Evolutionary conservation across 2,888 invertebrate genomes (phyloP).

Genomic region (Pelosia muscerda): DNA sequence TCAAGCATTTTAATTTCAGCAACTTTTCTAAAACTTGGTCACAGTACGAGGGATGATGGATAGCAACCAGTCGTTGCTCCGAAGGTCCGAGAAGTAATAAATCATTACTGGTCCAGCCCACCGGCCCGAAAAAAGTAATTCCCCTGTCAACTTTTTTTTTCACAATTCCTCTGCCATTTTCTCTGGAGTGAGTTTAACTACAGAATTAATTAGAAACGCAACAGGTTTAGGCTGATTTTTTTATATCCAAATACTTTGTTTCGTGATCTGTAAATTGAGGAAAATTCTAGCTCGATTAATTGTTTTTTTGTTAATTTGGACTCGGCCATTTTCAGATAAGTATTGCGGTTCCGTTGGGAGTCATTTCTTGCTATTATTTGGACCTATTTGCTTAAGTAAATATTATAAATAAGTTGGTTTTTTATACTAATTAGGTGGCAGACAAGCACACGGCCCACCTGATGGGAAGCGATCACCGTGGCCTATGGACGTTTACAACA

Average conservation of each 20-base stretch:
- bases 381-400: not conserved
- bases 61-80: slow-evolving; percentile 55
- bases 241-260: slow-evolving; percentile 29
- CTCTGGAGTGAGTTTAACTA: slow-evolving; percentile 47
- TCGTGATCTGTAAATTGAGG: slow-evolving; percentile 25
- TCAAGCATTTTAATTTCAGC: slow-evolving; percentile 24
- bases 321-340: slow-evolving; percentile 8
- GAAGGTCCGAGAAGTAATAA: slow-evolving; percentile 67
- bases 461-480: too few relatives aligned
- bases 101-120: slow-evolving; percentile 62
- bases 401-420: too few relatives aligned
- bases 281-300: slow-evolving; percentile 20
- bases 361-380: not conserved
- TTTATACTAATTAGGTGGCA: too few relatives aligned
- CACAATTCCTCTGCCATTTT: slow-evolving; percentile 44
- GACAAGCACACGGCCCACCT: too few relatives aligned
- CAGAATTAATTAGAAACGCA: slow-evolving; percentile 59
- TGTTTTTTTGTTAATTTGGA: slow-evolving; percentile 10
- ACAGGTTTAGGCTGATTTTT: slow-evolving; percentile 51
- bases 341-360: not conserved
- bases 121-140: slow-evolving; percentile 68
- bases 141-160: slow-evolving; percentile 53
- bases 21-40: slow-evolving; percentile 39
- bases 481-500: too few relatives aligned
- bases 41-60: slow-evolving; percentile 67